Base-by-base conservation (phyloP, 1,140 invertebrate species). In the Stenopsyche tienmushanensis region DNA sequence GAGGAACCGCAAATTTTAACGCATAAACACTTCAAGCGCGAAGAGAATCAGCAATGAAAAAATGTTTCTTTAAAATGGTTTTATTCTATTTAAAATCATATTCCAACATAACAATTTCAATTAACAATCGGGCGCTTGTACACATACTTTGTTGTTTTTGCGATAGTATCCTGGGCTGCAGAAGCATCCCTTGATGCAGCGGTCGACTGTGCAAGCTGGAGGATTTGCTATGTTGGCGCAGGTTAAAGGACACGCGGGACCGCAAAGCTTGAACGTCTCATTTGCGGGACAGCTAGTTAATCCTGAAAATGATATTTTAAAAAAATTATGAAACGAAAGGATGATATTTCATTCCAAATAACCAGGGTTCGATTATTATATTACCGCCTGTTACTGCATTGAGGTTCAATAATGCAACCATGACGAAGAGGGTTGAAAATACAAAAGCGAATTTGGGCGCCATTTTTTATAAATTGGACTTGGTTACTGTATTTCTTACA, bases 51-150 rank as follows among this genome's bases (percentile, higher is more conserved):
- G 13, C 29, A 34, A 7, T 34, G 17, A 50, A 21, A 21, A 50
- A 13, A 50, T 18, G 15, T 13, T 21, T 10, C 17, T 10, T 50
- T 21, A 50, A 21, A 50, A 50, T 23, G 23, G 1, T 20, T 5
- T 50, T 18, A 34, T 34, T 5, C 29, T 34, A 34, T 34, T 5
- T 7, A 34, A 34, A 34, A 7, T 34, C 13, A 34, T 5, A 34
- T 34, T 34, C 13, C 5, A 34, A 34, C 5, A 34, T 34, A n/a
- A 34, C 13, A 34, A 21, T 54, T 25, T 25, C 24, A 26, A 50
- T 54, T 54, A 54, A 55, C 53, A 55, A 55, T 55, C 18, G 1
- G 3, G 23, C 3, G 13, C n/a, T 20, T 29, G 52, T 3, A 54
- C 52, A 54, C 26, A 54, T 29, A n/a, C 26, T n/a, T 23, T 21